Conservation (phyloP, 2,797 vertebrate genomes). For the Pipistrellus nathusii region DNA sequence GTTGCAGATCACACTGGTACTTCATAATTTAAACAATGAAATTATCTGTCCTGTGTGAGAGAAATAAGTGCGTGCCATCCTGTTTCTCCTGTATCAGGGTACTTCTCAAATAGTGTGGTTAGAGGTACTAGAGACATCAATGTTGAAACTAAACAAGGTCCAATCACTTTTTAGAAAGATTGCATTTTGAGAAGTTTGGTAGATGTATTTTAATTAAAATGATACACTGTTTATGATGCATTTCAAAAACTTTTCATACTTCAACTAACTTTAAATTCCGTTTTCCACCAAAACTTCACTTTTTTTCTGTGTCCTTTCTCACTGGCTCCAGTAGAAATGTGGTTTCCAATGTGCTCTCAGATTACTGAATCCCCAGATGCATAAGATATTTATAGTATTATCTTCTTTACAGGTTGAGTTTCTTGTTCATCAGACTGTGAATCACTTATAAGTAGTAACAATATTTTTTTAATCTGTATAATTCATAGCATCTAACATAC, state of each 20-base stretch:
- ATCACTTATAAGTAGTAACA: not conserved
- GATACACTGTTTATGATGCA: not conserved
- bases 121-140: not conserved
- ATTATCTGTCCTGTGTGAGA: not conserved
- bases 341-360: not conserved
- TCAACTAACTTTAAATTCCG: conserved; percentile 25
- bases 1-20: not conserved
- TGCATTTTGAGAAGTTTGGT: not conserved
- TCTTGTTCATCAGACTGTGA: not conserved
- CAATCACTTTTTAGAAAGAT: not conserved
- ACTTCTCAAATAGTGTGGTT: not conserved
- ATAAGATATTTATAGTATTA: not conserved
- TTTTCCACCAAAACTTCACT: not conserved
- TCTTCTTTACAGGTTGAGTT: not conserved
- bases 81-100: not conserved
- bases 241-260: not conserved
- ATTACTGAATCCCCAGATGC: not conserved
- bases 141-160: not conserved
- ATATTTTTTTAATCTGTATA: not conserved
- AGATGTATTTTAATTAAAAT: not conserved
- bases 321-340: not conserved
- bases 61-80: not conserved
- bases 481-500: not conserved
- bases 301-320: not conserved
- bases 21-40: not conserved